These are phyloP conservation scores for Amphipoea lucens DNA, from an alignment of 2,888 invertebrate species.

Conservation along the genomic window DNA sequence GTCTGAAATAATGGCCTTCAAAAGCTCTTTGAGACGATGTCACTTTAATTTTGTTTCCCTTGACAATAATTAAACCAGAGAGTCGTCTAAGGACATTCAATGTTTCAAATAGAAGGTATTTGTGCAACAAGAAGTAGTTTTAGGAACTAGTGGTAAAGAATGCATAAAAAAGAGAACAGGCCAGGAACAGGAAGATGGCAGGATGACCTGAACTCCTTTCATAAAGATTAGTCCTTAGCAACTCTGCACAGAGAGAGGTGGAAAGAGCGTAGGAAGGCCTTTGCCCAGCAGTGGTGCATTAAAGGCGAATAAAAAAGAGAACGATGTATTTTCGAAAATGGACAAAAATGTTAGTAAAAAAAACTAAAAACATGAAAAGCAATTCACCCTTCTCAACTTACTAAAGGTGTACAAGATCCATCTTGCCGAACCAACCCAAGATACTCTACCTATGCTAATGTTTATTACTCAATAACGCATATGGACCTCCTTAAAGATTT, in stretches of 20 bases:
- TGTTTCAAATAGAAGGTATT: slow-evolving; percentile 31
- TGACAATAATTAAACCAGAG: slow-evolving; percentile 57
- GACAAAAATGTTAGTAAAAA: neutral
- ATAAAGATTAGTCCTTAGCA: neutral
- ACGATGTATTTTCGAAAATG: neutral
- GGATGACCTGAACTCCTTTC: neutral
- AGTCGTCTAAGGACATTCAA: slow-evolving; percentile 38
- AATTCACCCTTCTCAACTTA: neutral
- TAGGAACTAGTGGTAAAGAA: neutral
- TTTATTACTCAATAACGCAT: too few species aligned
- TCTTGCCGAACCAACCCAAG: neutral
- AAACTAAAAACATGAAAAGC: neutral
- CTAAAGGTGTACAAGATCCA: neutral
- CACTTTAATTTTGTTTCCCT: slow-evolving; percentile 71
- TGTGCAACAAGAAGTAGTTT: neutral
- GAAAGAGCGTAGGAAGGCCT: neutral
- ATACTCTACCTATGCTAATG: neutral
- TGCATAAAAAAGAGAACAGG: neutral
- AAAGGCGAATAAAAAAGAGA: neutral
- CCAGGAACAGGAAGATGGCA: neutral
- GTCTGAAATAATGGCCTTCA: slow-evolving; percentile 68
- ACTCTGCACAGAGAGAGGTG: neutral
- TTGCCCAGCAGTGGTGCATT: neutral
- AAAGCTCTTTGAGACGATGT: slow-evolving; percentile 70
- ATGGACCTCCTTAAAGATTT: too few species aligned